phyloP scores from a whole-genome alignment of 2,888 invertebrate species.

The Abscondita cerata region DNA sequence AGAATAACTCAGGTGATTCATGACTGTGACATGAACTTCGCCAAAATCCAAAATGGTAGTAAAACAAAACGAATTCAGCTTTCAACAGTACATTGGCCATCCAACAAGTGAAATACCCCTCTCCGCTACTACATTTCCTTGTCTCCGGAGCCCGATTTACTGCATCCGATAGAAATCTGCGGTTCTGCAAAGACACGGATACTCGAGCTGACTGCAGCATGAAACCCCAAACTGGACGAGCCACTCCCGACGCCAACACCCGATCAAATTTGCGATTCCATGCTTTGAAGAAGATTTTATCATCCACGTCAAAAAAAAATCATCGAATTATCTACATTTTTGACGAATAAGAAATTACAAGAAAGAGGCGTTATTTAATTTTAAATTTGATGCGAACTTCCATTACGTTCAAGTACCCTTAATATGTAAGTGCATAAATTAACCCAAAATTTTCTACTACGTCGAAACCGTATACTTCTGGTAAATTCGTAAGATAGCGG shows the following conservation, averaged over 20 bases:
- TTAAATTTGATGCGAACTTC: conserved; percentile 26
- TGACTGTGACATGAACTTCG: conserved; percentile 47
- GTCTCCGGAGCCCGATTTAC: conserved; percentile 50
- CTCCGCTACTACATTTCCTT: conserved; percentile 41
- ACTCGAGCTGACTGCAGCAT: conserved; percentile 32
- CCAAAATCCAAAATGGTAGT: conserved; percentile 50
- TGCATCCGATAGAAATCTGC: conserved; percentile 57
- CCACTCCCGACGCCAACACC: conserved; percentile 41
- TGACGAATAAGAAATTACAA: conserved; percentile 18
- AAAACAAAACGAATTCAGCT: conserved; percentile 38
- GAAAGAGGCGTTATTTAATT: conserved; percentile 29
- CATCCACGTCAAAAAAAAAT: conserved; percentile 15
- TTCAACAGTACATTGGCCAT: conserved; percentile 38
- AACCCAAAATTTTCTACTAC: conserved; percentile 22
- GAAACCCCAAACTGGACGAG: conserved; percentile 36
- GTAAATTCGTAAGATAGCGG: conserved; percentile 31
- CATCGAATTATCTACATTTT: conserved; percentile 23
- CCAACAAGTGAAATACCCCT: conserved; percentile 35
- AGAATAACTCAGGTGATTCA: conserved; percentile 50
- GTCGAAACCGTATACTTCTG: conserved; percentile 25
- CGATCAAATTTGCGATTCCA: conserved; percentile 37
- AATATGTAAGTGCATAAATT: conserved; percentile 25
- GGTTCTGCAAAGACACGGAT: conserved; percentile 42
- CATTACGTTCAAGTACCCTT: conserved; percentile 31
- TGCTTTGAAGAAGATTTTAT: conserved; percentile 33